Conservation (phyloP, 2,888 invertebrate genomes). For the Eupeodes luniger region DNA sequence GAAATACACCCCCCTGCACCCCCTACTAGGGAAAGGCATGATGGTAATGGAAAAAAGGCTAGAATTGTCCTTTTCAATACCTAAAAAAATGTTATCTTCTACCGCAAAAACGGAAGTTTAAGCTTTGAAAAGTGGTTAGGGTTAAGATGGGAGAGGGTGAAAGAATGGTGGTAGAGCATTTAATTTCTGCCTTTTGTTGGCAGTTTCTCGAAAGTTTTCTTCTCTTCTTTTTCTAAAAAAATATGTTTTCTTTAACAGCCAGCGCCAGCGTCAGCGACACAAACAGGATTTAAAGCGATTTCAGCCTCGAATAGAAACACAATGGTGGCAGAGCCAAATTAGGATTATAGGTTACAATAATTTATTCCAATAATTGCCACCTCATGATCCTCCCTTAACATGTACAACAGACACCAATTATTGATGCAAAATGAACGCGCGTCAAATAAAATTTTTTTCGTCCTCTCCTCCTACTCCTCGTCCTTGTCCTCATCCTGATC, state of each 20-base stretch:
- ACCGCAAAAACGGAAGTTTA: slow-evolving; percentile 33
- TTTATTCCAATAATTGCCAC: slow-evolving; percentile 69
- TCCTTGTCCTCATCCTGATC: not conserved
- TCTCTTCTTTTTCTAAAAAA: not conserved
- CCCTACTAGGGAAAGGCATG: not conserved
- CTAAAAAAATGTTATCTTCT: not conserved
- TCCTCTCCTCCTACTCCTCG: not conserved
- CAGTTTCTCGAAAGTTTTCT: slow-evolving; percentile 7
- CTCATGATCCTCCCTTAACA: slow-evolving; percentile 3
- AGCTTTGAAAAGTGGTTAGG: slow-evolving; percentile 5
- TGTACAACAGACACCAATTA: slow-evolving; percentile 12
- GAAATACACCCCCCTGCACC: slow-evolving; percentile 3
- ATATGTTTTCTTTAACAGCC: no score
- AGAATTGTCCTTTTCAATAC: not conserved
- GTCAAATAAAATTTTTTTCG: slow-evolving; percentile 24
- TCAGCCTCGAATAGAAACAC: slow-evolving; percentile 44
- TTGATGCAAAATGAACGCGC: slow-evolving; percentile 43
- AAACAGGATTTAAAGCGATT: slow-evolving; percentile 24
- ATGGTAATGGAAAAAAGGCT: not conserved
- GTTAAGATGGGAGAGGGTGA: no score
- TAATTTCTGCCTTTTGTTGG: slow-evolving; percentile 61
- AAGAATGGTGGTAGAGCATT: slow-evolving; percentile 30
- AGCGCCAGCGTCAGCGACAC: not conserved
- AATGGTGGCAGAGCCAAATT: slow-evolving; percentile 55
- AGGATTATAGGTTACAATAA: slow-evolving; percentile 69